Conservation (phyloP, 2,113 vertebrate genomes). For the human (Homo sapiens) region DNA sequence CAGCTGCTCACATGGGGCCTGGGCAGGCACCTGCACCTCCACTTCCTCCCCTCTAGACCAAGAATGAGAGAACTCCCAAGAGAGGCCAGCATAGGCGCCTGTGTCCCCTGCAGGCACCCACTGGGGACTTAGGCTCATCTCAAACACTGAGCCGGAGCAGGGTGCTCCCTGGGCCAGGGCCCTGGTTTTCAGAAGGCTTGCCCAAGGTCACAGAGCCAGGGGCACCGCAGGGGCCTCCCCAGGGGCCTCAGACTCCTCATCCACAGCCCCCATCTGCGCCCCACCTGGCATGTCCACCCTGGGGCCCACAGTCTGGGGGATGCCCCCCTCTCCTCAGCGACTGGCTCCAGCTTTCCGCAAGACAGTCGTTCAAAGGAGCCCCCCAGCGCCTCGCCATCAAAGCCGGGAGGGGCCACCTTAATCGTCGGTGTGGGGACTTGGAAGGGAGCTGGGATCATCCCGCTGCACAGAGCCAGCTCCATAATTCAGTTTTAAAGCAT, state of each 20-base stretch:
- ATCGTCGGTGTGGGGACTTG: conserved; percentile 87
- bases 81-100: not conserved
- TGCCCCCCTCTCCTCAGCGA: not conserved
- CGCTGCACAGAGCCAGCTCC: conserved; percentile 88
- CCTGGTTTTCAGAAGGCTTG: not conserved
- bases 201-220: not conserved
- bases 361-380: not conserved
- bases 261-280: not conserved
- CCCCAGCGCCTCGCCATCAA: not conserved
- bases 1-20: not conserved
- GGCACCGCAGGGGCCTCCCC: fast-evolving
- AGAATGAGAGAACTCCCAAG: not conserved
- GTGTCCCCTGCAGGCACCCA: fast-evolving
- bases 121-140: not conserved
- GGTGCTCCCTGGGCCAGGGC: no score
- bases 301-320: conserved; percentile 60
- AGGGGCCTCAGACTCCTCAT: not conserved
- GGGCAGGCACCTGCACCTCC: not conserved
- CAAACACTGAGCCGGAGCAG: not conserved
- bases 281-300: not conserved
- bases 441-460: conserved; percentile 84
- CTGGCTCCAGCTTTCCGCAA: not conserved
- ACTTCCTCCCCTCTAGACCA: not conserved
- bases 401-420: conserved; percentile 85
- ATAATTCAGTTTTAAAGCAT: conserved; percentile 98